These are phyloP conservation scores for Echinometra lucunter DNA, from an alignment of 53 echinoderm and acorn worm genomes.

Conservation along the genomic window DNA sequence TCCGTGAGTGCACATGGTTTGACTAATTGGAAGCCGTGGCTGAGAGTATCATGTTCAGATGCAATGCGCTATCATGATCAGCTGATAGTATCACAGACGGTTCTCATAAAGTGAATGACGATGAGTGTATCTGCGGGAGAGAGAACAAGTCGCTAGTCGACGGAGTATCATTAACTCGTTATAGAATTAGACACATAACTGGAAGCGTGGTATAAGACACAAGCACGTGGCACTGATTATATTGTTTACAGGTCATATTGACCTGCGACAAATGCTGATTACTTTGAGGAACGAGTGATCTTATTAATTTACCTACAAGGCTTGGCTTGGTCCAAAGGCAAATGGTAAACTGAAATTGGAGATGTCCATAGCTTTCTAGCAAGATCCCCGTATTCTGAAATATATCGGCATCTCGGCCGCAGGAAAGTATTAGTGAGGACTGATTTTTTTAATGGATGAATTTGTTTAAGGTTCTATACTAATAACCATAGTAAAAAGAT, in stretches of 20 bases:
- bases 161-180: not conserved
- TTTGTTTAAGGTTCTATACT: too few relatives aligned
- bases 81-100: not conserved
- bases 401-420: not conserved
- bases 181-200: slow-evolving; percentile 3
- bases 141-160: slow-evolving; percentile 12
- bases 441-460: too few relatives aligned
- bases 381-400: not conserved
- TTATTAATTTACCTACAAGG: not conserved
- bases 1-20: not conserved
- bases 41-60: not conserved
- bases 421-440: not conserved
- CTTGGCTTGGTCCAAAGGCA: not conserved
- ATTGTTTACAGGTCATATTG: slow-evolving; percentile 11
- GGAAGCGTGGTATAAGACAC: not conserved
- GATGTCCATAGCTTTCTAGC: not conserved
- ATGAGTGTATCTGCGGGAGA: not conserved
- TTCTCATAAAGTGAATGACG: not conserved
- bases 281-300: not conserved
- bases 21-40: not conserved
- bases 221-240: slow-evolving; percentile 25
- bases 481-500: too few relatives aligned
- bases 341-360: not conserved
- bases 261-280: not conserved
- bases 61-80: not conserved